phyloP scores from a whole-genome alignment of 2,888 invertebrate genomes.

The Agrochola lychnidis region DNA sequence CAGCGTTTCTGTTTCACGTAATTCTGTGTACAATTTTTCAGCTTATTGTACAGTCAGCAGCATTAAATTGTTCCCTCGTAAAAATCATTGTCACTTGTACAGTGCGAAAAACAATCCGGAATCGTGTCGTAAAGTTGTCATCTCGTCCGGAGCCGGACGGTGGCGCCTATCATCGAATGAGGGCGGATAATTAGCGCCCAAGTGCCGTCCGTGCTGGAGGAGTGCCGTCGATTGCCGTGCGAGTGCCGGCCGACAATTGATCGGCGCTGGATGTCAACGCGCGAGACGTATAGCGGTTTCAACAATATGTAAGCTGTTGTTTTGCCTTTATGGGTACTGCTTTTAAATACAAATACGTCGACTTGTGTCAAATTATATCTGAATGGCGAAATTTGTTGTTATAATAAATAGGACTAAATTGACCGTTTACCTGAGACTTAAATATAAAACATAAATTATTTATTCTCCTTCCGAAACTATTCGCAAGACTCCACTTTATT shows the following conservation, averaged over 20 bases:
- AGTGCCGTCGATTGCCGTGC: constrained; percentile 38
- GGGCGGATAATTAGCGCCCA: constrained; percentile 46
- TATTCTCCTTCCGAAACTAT: neutral
- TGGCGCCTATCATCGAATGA: constrained; percentile 33
- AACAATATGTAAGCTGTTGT: constrained; percentile 26
- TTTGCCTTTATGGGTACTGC: neutral
- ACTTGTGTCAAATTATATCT: neutral
- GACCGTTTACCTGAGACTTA: neutral
- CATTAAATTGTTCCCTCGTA: constrained; percentile 8
- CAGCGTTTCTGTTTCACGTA: neutral
- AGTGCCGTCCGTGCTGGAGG: constrained; percentile 37
- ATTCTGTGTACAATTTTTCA: neutral
- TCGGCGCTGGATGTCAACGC: constrained; percentile 10
- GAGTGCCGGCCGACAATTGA: constrained; percentile 33
- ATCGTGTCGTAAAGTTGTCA: constrained; percentile 38
- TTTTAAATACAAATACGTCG: neutral
- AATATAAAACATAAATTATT: too few relatives aligned
- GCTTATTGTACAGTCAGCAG: constrained; percentile 1
- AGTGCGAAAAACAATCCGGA: constrained; percentile 29
- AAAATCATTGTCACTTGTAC: constrained; percentile 17
- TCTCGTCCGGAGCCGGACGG: constrained; percentile 13
- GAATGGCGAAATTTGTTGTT: neutral
- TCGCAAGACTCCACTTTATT: neutral
- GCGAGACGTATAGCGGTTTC: constrained; percentile 12
- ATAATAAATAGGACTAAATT: neutral